Evolutionary conservation across 2,888 invertebrate species (phyloP).

Genomic region (Lycaena phlaeas): DNA sequence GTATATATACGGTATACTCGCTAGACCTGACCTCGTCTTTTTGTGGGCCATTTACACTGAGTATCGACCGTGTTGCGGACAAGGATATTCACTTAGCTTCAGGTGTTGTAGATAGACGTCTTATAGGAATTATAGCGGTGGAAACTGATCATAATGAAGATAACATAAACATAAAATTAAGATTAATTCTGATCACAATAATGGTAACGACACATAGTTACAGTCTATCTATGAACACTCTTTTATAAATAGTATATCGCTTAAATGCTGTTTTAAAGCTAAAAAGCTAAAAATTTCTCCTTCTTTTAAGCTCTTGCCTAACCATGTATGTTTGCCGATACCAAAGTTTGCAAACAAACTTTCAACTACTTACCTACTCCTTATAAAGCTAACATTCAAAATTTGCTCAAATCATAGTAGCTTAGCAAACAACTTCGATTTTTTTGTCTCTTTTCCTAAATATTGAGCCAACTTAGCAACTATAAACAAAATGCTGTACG

Average conservation of each 20-base stretch:
- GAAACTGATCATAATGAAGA: too few species aligned
- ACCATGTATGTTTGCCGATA: neutral
- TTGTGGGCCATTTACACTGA: slow-evolving; percentile 1
- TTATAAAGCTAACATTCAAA: neutral
- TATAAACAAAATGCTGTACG: too few species aligned
- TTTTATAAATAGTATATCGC: neutral
- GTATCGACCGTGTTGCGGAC: slow-evolving; percentile 1
- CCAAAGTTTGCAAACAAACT: slow-evolving; percentile 2
- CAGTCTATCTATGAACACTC: neutral
- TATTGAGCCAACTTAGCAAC: too few species aligned
- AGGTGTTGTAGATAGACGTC: too few species aligned
- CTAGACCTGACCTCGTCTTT: slow-evolving; percentile 1
- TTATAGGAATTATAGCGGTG: too few species aligned
- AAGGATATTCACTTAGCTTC: slow-evolving; percentile 6
- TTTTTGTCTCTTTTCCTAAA: too few species aligned
- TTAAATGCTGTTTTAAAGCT: too few species aligned
- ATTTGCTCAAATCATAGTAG: neutral
- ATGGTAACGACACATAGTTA: too few species aligned
- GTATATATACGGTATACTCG: too few species aligned
- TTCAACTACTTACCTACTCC: slow-evolving; percentile 1
- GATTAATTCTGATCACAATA: neutral
- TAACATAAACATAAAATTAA: too few species aligned
- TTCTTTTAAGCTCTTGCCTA: neutral
- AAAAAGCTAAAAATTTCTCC: too few species aligned
- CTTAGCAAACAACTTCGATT: too few species aligned